phyloP scores from a whole-genome alignment of 2,797 vertebrate species.

The Neosalanx taihuensis region DNA sequence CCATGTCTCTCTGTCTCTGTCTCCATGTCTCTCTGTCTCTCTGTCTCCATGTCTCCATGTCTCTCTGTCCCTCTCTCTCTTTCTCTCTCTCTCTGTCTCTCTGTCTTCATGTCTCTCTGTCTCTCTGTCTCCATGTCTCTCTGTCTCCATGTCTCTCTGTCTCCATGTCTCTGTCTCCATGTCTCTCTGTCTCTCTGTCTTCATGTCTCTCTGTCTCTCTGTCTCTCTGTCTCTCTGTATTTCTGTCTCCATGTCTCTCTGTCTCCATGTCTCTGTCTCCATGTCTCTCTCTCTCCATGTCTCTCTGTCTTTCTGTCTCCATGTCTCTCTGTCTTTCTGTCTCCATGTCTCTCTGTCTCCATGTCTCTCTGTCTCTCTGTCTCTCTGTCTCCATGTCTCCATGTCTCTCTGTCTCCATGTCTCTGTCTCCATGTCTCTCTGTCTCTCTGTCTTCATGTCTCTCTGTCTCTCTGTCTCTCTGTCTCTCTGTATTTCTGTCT shows the following conservation, averaged over 20 bases:
- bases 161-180: neutral
- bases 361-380: neutral
- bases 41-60: neutral
- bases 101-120: neutral
- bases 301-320: too few species aligned
- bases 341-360: neutral
- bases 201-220: neutral
- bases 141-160: too few species aligned
- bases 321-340: neutral
- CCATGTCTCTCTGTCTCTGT: too few species aligned
- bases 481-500: neutral
- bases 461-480: too few species aligned
- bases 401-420: neutral
- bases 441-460: neutral
- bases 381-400: neutral
- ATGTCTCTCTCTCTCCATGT: neutral
- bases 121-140: neutral
- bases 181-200: neutral
- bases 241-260: neutral
- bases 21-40: neutral
- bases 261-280: neutral
- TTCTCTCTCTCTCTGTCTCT: too few species aligned
- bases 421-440: neutral
- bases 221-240: too few species aligned
- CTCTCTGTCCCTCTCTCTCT: too few species aligned